Evolutionary conservation across 2,888 invertebrate genomes (phyloP).

Genomic region (Euclidia mi): DNA sequence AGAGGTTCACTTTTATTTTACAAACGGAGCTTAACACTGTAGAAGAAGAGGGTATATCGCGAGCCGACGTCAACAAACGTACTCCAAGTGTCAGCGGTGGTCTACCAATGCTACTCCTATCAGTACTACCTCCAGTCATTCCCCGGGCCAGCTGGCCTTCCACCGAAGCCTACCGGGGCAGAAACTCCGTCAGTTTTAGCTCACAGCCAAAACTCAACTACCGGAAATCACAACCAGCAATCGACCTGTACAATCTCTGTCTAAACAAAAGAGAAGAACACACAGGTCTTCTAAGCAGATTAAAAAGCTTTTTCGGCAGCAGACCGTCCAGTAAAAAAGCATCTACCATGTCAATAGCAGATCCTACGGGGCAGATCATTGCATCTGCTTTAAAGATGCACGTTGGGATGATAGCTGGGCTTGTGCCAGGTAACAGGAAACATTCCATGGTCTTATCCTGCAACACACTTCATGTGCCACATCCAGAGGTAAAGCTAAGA

Average conservation of each 20-base stretch:
- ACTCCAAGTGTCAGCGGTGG: constrained; percentile 93
- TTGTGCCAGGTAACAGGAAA: constrained; percentile 92
- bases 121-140: constrained; percentile 93
- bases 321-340: constrained; percentile 92
- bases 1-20: constrained; percentile 32
- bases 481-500: constrained; percentile 79
- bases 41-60: constrained; percentile 76
- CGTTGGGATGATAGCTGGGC: constrained; percentile 92
- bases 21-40: constrained; percentile 85
- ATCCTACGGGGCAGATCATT: constrained; percentile 90
- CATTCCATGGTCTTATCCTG: constrained; percentile 90
- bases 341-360: constrained; percentile 91
- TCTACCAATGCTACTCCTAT: constrained; percentile 92
- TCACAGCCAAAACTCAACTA: constrained; percentile 92
- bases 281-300: constrained; percentile 87
- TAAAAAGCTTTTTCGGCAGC: constrained; percentile 91
- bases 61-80: constrained; percentile 66
- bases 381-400: constrained; percentile 93
- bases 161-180: constrained; percentile 91
- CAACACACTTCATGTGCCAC: constrained; percentile 89
- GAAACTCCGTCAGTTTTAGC: constrained; percentile 91
- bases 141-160: constrained; percentile 95
- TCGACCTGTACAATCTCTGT: constrained; percentile 90
- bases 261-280: constrained; percentile 89
- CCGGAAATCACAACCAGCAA: constrained; percentile 88